Conservation (phyloP, 2,888 invertebrate species). For the Epinotia bilunana region DNA sequence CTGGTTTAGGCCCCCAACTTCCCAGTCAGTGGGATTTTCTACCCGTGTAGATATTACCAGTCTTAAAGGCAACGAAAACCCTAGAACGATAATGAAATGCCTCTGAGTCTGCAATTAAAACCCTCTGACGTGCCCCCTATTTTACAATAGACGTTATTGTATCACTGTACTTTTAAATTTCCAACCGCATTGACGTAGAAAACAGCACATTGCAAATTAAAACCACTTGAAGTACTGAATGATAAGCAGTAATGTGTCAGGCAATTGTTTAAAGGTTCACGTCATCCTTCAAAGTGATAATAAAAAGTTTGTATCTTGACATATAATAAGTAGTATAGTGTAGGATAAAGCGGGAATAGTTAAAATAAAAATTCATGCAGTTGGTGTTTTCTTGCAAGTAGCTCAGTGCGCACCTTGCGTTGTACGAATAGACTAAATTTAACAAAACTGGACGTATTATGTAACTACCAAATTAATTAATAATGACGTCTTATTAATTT, state of each 20-base stretch:
- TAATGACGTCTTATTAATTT: too few relatives aligned
- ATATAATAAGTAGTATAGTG: too few relatives aligned
- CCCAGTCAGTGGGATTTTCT: not conserved
- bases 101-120: not conserved
- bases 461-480: too few relatives aligned
- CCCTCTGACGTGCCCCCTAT: not conserved
- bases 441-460: not conserved
- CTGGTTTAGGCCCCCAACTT: not conserved
- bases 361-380: not conserved
- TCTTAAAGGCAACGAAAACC: not conserved
- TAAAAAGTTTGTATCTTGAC: not conserved
- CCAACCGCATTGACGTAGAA: conserved; percentile 16
- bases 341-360: not conserved
- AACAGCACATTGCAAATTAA: not conserved
- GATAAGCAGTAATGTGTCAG: not conserved
- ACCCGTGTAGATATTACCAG: not conserved
- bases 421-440: not conserved
- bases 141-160: not conserved
- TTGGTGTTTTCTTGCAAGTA: not conserved
- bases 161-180: not conserved
- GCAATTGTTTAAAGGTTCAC: not conserved
- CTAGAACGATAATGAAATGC: not conserved
- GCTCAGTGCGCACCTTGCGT: not conserved
- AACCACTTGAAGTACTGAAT: not conserved
- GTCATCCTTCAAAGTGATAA: not conserved